Conservation (phyloP, 2,888 invertebrate genomes). For the Acanthopleura granulata region DNA sequence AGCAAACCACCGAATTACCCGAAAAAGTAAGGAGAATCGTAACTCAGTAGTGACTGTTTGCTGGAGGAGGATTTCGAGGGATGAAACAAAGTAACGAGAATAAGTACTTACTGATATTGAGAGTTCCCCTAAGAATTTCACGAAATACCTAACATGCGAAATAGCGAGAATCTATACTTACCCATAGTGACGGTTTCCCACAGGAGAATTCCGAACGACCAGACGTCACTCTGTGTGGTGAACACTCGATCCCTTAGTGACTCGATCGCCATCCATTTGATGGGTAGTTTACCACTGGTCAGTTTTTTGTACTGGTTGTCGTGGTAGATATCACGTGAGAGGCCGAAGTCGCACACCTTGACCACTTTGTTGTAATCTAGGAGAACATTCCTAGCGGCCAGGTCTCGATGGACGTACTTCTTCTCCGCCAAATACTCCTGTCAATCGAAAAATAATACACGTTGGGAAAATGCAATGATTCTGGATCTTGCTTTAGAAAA, state of each 20-base stretch:
- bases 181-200: constrained; percentile 91
- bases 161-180: constrained; percentile 38
- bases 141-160: too few relatives aligned
- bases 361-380: constrained; percentile 71
- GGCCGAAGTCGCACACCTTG: constrained; percentile 91
- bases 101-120: too few relatives aligned
- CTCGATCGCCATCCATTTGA: constrained; percentile 69
- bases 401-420: constrained; percentile 88
- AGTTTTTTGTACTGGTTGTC: constrained; percentile 85
- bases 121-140: too few relatives aligned
- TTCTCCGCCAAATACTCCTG: constrained; percentile 85
- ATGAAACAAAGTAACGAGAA: too few relatives aligned
- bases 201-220: constrained; percentile 88
- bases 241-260: constrained; percentile 77
- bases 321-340: constrained; percentile 87
- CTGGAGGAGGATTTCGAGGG: too few relatives aligned
- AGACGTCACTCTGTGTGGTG: constrained; percentile 86
- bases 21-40: too few relatives aligned
- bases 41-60: too few relatives aligned
- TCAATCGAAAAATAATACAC: constrained; percentile 31
- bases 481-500: background rate
- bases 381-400: constrained; percentile 88
- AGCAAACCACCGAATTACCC: too few relatives aligned
- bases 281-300: constrained; percentile 66
- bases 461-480: background rate